A percentile compares a stretch with the other conserved stretches of the same genome.
Conservation (phyloP, 2,113 vertebrate species). For the Leptobrachium leishanense region DNA sequence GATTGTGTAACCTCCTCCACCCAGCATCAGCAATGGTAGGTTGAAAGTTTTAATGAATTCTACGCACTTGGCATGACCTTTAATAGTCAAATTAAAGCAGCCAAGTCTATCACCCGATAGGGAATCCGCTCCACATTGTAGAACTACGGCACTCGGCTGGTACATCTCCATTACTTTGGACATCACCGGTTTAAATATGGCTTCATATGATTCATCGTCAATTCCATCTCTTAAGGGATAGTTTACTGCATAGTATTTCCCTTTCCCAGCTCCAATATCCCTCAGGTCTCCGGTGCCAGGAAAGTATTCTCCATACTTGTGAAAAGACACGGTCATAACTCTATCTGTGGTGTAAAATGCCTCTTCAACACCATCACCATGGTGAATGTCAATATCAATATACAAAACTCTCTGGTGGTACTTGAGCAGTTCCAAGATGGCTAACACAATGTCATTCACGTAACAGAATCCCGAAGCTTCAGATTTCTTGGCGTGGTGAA, state of each 20-base stretch:
- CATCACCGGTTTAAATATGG: conserved; percentile 97
- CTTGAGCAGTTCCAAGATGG: conserved; percentile 96
- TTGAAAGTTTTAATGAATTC: conserved; percentile 98
- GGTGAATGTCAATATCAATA: conserved; percentile 98
- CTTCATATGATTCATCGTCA: conserved; percentile 95
- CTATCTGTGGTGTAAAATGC: conserved; percentile 98
- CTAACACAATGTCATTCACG: conserved; percentile 95
- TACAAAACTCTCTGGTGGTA: conserved; percentile 98
- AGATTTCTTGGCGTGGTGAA: conserved; percentile 96
- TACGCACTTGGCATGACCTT: conserved; percentile 97
- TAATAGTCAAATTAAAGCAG: conserved; percentile 97
- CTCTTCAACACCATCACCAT: conserved; percentile 95
- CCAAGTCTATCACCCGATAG: conserved; percentile 93
- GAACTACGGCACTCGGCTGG: conserved; percentile 93
- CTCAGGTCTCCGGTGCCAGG: conserved; percentile 94
- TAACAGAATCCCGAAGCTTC: conserved; percentile 98
- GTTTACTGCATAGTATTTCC: conserved; percentile 97
- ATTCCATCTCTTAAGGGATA: conserved; percentile 95
- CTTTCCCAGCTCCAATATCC: conserved; percentile 97
- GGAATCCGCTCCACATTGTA: conserved; percentile 95
- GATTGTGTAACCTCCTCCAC: conserved; percentile 95
- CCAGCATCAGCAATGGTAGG: conserved; percentile 94
- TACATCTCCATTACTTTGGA: conserved; percentile 99
- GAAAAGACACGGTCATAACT: conserved; percentile 98
- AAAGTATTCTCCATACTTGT: conserved; percentile 98